These are phyloP conservation scores for Jacana jacana DNA, from an alignment of 2,113 vertebrate genomes.

Conservation along the genomic window DNA sequence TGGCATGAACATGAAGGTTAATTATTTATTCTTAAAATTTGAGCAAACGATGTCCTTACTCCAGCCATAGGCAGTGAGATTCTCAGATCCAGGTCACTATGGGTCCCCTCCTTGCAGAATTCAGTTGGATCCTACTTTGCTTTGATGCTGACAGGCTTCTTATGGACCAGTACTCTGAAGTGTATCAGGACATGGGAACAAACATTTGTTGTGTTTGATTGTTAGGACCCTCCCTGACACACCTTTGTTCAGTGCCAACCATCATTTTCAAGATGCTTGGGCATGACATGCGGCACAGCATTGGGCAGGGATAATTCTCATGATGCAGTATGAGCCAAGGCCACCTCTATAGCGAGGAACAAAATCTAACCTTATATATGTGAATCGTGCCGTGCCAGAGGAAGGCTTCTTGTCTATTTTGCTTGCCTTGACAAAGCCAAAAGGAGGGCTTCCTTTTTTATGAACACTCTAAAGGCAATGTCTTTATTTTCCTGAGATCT, in stretches of 20 bases:
- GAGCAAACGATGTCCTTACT: neutral
- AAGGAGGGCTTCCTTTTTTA: neutral
- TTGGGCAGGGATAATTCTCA: neutral
- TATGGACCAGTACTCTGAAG: neutral
- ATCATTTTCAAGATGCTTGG: neutral
- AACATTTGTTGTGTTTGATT: neutral
- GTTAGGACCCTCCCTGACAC: too few relatives aligned
- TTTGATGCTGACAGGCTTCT: neutral
- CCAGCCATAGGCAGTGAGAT: neutral
- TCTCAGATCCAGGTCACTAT: neutral
- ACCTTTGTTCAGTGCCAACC: neutral
- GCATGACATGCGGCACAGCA: neutral
- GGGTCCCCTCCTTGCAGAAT: fast-evolving
- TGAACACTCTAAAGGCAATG: neutral
- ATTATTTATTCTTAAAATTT: neutral
- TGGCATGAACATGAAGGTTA: neutral
- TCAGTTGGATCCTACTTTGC: neutral
- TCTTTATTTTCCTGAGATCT: neutral
- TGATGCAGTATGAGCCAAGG: neutral
- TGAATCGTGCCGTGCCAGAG: neutral
- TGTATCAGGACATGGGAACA: neutral
- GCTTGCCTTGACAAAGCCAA: neutral
- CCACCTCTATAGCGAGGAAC: neutral
- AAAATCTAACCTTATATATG: neutral
- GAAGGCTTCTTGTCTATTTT: neutral